Base-by-base conservation (phyloP, 2,888 invertebrate species). In the Tenthredo mesomela region DNA sequence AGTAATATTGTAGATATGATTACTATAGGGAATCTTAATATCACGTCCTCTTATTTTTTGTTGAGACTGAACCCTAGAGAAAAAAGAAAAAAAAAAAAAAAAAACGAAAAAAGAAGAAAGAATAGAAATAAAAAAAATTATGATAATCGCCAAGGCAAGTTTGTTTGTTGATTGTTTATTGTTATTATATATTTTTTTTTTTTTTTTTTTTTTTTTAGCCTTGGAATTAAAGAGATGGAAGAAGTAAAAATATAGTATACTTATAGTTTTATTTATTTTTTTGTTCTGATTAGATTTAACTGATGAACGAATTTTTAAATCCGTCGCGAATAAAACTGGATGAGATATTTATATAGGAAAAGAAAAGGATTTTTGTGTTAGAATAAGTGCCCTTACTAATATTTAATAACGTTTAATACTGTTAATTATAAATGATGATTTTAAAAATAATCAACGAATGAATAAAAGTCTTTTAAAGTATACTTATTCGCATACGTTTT, bases 361-460 rank as follows among this genome's bases (percentile, higher is more conserved):
- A 61, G 21, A 25, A 61, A 61, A 61, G 10, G 61, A 61, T 67
- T 80, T 70, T 82, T 82, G 18, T 29, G 29, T 47, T 67, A 84
- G 40, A 80, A 70, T 82, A 71, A 40, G 29, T 78, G 80, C 77
- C 71, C 70, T 84, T 84, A 70, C 25, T 80, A 80, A 84, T 65
- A 43, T 84, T 77, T 84, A 80, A 71, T 58, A 9, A 70, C 43
- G 65, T 67, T 47, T 82, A 65, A 70, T 70, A 82, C 37, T 65
- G 43, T 82, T 65, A 82, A 82, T 82, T 67, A 67, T 82, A 82
- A 82, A 71, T 71, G 12, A 71, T 43, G 71, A 61, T 80, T 58
- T 80, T 61, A 7, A 33, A 67, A 33, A 29, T 54, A 54, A 77
- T 29, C 33, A 77, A 77, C 54, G 29, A 77, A 77, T 33, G 73